Base-by-base conservation (phyloP, 2,797 vertebrate genomes). In the Valencia hispanica region DNA sequence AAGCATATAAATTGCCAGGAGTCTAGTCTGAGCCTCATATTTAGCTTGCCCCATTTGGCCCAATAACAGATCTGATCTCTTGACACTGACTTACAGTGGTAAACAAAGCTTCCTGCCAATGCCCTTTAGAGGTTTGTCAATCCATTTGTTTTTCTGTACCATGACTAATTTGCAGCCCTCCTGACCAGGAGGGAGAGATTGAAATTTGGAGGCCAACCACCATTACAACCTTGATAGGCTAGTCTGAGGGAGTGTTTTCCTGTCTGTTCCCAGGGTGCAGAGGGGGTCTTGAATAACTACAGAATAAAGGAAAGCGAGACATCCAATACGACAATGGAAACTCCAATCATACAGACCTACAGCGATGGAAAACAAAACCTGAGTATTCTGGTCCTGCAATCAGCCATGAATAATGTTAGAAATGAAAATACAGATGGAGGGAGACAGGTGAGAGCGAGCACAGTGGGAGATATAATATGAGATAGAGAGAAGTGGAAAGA, bases 91-190 rank as follows among this genome's bases (percentile, higher is more conserved):
- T 34, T 59, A n/a, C 30, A 3, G 53, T 12, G 66, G 57, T 78
- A 57, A 82, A 84, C 70, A 78, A 53, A 30, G 39, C 30, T 34
- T n/a, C 36, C 34, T 30, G 59, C 59, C 17, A 14, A 68, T 79
- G 50, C 18, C 41, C 25, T 72, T 78, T 30, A 45, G 22, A 5
- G 45, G 51, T 70, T 80, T 75, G 34, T 79, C 78, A 77, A 71
- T 68, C n/a, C 39, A 2, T 50, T 34, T 41, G 12, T 61, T 25
- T 59, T 53, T 70, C 43, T 32, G 27, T 43, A 51, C 27, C 1
- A 9, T 14, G 11, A 51, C 59, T 68, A 30, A 79, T 73, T 78
- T 66, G 34, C n/a, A 70, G 20, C 25, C 57, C 72, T 55, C 48
- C 12, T 57, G 63, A 78, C 45, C 11, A 51, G 51, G 20, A 69